Evolutionary conservation across 2,113 vertebrate species (phyloP), one percentile per base, ranked within the genome.

Genomic region (Lamprotornis superbus): DNA sequence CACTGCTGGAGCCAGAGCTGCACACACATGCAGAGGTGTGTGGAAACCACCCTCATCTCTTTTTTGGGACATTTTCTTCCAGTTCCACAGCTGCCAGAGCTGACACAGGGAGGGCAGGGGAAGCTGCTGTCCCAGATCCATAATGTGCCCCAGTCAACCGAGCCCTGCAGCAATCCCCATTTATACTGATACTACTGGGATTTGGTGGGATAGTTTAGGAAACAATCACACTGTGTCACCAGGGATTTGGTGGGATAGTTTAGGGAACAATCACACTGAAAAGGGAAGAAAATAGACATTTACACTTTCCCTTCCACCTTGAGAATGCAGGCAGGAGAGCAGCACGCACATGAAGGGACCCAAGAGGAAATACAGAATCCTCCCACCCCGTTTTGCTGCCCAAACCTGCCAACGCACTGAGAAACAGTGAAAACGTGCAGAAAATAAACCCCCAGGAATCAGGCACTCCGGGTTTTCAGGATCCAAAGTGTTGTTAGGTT

Each of bases 361-460:
- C 33, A n/a, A 67, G 18, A 71, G 86, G 53, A 81, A 94, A 90
- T 87, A 47, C 0, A 0, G 70, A 78, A 87, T 37, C 10, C 55
- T 94, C 39, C 64, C 1, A 1, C 40, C 21, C 37, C 0, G 0
- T 77, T 87, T 88, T 55, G 44, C 59, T 85, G 27, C 64, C 86
- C 46, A 21, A 68, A 53, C n/a, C 55, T 86, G 59, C 35, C 68
- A 69, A 22, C 1, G 0, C 0, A 0, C 46, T 42, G 57, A 91
- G 75, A 68, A 91, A 50, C 33, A 74, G 49, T 18, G 39, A 83
- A 88, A 60, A 28, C 6, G 1, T 28, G 63, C 39, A 63, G 59
- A 78, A 89, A 60, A 93, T 14, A 80, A 91, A 57, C 27, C 30
- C 60, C 37, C 20, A 20, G 61, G 40, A 77, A 39, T 16, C 1